Conservation (phyloP, 1,140 invertebrate genomes). For the Eurosta solidaginis region DNA sequence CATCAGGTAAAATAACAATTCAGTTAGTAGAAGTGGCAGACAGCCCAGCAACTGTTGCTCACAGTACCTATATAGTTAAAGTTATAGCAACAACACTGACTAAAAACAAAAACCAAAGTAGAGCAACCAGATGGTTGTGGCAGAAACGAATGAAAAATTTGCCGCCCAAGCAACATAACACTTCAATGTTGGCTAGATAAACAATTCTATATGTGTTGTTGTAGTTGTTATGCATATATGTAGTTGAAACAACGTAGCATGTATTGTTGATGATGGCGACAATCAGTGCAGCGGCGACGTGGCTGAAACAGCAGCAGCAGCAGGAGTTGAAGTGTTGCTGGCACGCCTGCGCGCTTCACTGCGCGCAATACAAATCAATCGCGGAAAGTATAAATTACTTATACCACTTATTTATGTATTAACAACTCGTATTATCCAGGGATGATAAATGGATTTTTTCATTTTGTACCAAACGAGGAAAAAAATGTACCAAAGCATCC, state of each 20-base stretch:
- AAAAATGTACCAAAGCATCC: too few relatives aligned
- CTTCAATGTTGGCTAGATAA: neutral
- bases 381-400: conserved; percentile 32
- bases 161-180: neutral
- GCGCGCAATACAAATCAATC: conserved; percentile 14
- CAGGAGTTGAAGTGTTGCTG: neutral
- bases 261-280: neutral
- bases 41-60: neutral
- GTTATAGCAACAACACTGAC: neutral
- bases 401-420: conserved; percentile 32
- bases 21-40: neutral
- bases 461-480: too few relatives aligned
- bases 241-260: neutral
- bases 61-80: neutral
- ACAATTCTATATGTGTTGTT: neutral
- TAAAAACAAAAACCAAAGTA: conserved; percentile 4
- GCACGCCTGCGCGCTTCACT: neutral
- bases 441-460: too few relatives aligned
- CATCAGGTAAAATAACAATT: conserved; percentile 15
- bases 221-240: neutral
- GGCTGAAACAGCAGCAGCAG: neutral
- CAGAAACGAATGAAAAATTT: neutral
- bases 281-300: neutral
- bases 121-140: conserved; percentile 4
- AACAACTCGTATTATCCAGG: conserved; percentile 32